phyloP scores from a whole-genome alignment of 1,140 invertebrate genomes.

The Papilio xuthus region DNA sequence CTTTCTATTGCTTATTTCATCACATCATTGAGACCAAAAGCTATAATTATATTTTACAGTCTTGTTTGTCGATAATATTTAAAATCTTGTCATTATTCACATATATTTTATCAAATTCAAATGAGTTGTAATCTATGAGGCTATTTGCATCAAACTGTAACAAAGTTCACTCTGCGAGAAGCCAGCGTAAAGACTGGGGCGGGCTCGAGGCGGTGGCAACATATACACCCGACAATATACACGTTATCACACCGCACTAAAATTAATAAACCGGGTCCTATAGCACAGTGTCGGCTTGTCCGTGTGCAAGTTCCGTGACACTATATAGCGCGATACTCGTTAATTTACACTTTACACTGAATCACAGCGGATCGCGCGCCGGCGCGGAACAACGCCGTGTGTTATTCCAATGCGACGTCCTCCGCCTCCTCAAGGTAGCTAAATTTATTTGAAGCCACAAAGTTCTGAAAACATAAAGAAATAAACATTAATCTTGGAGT shows the following conservation, averaged over 20 bases:
- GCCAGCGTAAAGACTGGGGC: conserved; percentile 66
- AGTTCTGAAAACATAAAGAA: conserved; percentile 81
- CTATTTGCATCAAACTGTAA: conserved; percentile 15
- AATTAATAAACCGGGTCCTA: conserved; percentile 63
- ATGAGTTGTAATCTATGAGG: conserved; percentile 29
- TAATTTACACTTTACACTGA: conserved; percentile 78
- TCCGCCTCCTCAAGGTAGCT: conserved; percentile 78
- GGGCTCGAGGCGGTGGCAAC: conserved; percentile 61
- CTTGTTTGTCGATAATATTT: neutral
- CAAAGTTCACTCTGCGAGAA: conserved; percentile 31
- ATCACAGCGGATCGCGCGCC: conserved; percentile 65
- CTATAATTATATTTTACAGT: neutral
- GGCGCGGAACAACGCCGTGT: conserved; percentile 44
- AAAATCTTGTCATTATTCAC: neutral
- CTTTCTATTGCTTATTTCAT: neutral
- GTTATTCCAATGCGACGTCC: conserved; percentile 73
- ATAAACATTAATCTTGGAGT: conserved; percentile 10
- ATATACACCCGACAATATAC: conserved; percentile 64
- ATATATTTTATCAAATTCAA: conserved; percentile 38
- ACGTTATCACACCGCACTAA: conserved; percentile 67
- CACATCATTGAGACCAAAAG: conserved; percentile 4
- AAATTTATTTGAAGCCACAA: conserved; percentile 84
- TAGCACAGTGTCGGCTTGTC: conserved; percentile 65
- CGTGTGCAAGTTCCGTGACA: conserved; percentile 53
- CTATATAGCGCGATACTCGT: conserved; percentile 66